Base-by-base conservation (phyloP, 1,140 invertebrate genomes). In the Drosophila asahinai region DNA sequence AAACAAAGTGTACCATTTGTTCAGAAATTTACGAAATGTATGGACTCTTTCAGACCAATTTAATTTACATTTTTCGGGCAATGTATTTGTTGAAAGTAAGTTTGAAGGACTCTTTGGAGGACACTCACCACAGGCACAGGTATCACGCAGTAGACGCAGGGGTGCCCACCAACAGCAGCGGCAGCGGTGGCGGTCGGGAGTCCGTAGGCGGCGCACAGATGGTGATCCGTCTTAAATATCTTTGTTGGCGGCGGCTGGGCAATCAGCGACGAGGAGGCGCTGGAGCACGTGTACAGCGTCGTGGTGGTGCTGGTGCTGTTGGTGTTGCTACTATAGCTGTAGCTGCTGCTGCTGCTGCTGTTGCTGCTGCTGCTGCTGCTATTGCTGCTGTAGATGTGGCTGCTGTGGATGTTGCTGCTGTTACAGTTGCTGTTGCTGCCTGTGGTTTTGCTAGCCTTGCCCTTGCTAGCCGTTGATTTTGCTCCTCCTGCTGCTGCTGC, bases 221-320 rank as follows among this genome's bases (percentile, higher is more conserved):
- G 70, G 81, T 92, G 91, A 92, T 92, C 91, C 91, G 91, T 92
- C 77, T 92, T 92, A 86, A 92, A 92, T 83, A 92, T 92, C 78
- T 92, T 92, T 47, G 81, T 91, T 89, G 91, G 91, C 63, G 91
- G 91, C 62, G 91, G 91, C 71, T 92, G 91, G 71, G 91, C 86
- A 86, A 92, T 75, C 65, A 92, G 57, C 55, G 91, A 91, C 52
- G 91, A 86, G 57, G 90, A 91, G 64, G 89, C 81, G 74, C 73
- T 89, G 22, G 89, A 86, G 77, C 91, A 92, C 67, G 90, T 91
- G 68, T 87, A 91, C 66, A 92, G 71, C 65, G 84, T 72, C 60
- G 77, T 89, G 67, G 61, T 68, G 60, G 84, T 80, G 77, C 77
- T 77, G 80, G 52, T 67, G 57, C 48, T 76, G 70, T 40, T 72